Base-by-base conservation (phyloP, 2,797 vertebrate genomes). In the Spizella passerina region DNA sequence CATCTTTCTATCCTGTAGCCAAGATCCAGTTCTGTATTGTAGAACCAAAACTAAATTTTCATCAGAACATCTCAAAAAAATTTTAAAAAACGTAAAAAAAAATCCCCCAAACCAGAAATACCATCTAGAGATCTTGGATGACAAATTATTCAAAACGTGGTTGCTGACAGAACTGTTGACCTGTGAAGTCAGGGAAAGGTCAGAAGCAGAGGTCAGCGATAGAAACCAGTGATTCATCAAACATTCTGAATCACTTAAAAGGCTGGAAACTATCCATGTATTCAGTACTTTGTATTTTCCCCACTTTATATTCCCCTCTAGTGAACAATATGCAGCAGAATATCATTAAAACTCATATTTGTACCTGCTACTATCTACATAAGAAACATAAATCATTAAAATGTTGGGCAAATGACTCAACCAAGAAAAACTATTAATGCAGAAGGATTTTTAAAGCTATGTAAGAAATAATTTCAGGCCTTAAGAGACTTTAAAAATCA, bases 311-410 rank as follows among this genome's bases (percentile, higher is more conserved):
- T 72, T 85, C 86, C 44, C 26, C 66, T 22, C 43, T 22, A 63
- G 52, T 82, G 84, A 89, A 77, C 70, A 94, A 82, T 47, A 86
- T 2, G 47, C 60, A 84, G 29, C 36, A 82, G 85, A 94, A 79
- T 41, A 92, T 69, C 41, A 85, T 88, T 93, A 86, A 92, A 96
- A 82, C 13, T 72, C 15, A 57, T 72, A 49, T 93, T 61, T 86
- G 57, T 93, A 76, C 34, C 57, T 88, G 36, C 36, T 90, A 78
- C 43, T 55, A 90, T n/a, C 55, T 93, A 78, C 56, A 80, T 20
- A 30, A 91, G 57, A 82, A 16, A 86, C 13, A 93, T 47, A 92
- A 96, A 89, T 94, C 61, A 82, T 65, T 46, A 88, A 92, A 82
- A 73, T 49, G 39, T 86, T 86, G 76, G 91, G 43, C 86, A 97